Percentiles rank a stretch among this genome's conserved stretches.
These are phyloP conservation scores for Autographa pulchrina DNA, from an alignment of 2,888 invertebrate genomes.

Conservation along the genomic window DNA sequence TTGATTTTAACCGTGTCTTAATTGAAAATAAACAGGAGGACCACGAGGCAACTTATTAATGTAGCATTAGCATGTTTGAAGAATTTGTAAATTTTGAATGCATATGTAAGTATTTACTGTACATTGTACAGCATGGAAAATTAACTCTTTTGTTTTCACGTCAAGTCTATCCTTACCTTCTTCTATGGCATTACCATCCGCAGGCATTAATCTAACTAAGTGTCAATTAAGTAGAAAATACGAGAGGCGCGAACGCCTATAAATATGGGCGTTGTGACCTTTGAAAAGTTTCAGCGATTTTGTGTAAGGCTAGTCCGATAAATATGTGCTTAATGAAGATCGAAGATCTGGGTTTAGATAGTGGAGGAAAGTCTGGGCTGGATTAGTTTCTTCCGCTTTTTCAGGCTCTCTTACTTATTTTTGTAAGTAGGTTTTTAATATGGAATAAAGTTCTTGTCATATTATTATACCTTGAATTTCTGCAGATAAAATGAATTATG, in stretches of 20 bases:
- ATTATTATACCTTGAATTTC: no score
- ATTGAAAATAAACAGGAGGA: no score
- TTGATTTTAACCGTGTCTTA: no score
- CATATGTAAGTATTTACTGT: no score
- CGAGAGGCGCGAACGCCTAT: slow-evolving; percentile 65
- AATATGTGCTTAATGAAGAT: slow-evolving; percentile 53
- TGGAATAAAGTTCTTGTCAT: neutral
- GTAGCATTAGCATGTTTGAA: no score
- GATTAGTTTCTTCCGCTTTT: neutral
- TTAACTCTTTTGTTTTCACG: slow-evolving; percentile 23
- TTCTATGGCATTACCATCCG: slow-evolving; percentile 61
- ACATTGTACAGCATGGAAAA: neutral
- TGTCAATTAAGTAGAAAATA: slow-evolving; percentile 77
- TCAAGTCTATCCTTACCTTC: slow-evolving; percentile 28
- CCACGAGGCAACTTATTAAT: no score
- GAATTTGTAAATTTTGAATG: no score
- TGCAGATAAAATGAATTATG: no score
- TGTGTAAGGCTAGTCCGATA: slow-evolving; percentile 36
- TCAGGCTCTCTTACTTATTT: neutral
- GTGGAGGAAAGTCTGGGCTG: slow-evolving; percentile 3
- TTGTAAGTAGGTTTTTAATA: neutral
- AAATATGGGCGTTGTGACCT: slow-evolving; percentile 64
- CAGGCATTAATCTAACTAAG: slow-evolving; percentile 73
- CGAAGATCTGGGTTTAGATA: slow-evolving; percentile 41
- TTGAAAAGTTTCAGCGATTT: slow-evolving; percentile 55